These are phyloP conservation scores for Struthidea cinerea DNA, from an alignment of 2,113 vertebrate species.

Conservation along the genomic window DNA sequence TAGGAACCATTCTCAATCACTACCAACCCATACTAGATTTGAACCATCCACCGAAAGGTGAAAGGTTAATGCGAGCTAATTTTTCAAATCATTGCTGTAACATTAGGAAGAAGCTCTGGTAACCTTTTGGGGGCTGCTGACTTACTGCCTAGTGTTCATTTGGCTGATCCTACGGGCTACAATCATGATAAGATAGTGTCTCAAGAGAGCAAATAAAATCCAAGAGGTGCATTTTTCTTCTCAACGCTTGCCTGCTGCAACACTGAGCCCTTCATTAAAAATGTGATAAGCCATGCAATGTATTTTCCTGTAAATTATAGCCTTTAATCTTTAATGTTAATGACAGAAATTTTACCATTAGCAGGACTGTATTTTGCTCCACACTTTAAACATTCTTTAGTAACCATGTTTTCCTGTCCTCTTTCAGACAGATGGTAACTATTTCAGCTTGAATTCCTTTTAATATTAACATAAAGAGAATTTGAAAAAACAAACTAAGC, in stretches of 20 bases:
- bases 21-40: background rate
- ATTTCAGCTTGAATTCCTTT: constrained; percentile 53
- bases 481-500: constrained; percentile 20
- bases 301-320: constrained; percentile 48
- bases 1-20: background rate
- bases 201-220: constrained; percentile 65
- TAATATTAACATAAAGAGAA: constrained; percentile 38
- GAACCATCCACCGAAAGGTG: background rate
- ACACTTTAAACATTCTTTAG: background rate
- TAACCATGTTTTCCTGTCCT: background rate
- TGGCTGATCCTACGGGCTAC: constrained; percentile 19
- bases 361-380: background rate
- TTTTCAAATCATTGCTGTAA: constrained; percentile 40
- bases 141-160: constrained; percentile 46
- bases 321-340: constrained; percentile 50
- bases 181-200: constrained; percentile 23
- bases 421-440: constrained; percentile 62
- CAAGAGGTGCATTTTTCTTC: constrained; percentile 56
- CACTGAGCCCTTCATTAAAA: constrained; percentile 50
- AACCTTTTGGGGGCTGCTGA: constrained; percentile 52
- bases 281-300: constrained; percentile 43
- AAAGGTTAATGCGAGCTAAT: constrained; percentile 44
- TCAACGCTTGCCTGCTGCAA: constrained; percentile 10
- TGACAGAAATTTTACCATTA: constrained; percentile 32
- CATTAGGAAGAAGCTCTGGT: constrained; percentile 57